Evolutionary conservation across 2,113 vertebrate genomes (phyloP), one percentile per base, ranked within the genome.

Genomic region (Speoplatyrhinus poulsoni): DNA sequence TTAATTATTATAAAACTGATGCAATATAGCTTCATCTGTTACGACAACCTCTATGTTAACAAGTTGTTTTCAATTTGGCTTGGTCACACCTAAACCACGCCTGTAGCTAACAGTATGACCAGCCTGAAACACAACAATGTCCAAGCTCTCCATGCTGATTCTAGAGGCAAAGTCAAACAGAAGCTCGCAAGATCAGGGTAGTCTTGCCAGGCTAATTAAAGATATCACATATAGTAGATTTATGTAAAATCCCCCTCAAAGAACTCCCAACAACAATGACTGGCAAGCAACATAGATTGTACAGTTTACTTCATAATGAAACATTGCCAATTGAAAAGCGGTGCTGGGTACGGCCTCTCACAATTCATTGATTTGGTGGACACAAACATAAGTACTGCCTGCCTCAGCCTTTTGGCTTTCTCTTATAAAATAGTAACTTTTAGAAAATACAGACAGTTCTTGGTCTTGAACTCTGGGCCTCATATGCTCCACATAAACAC

Each of bases 381-480:
- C 49, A 52, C 12, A 54, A 54, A 54, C 13, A 13, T 54, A 15
- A 6, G n/a, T 15, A 54, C n/a, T 1, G 52, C 6, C 52, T 5
- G 13, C n/a, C 52, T n/a, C n/a, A 54, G n/a, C 52, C 13, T n/a
- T 11, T 46, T 4, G 7, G 6, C 12, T 47, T 65, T 50, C 57
- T 57, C 0, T 32, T 12, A 16, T 57, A 11, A 67, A 63, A 41
- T 4, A 56, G 0, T 9, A 1, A 32, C 47, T 12, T 32, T 12
- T 52, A 4, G 41, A 0, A 15, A 10, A 12, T 17, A 49, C 54
- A 59, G 26, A 63, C 36, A 72, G 11, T 52, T 52, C 11, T 26
- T 15, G 13, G 49, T 65, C 72, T 56, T 67, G 0, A 73, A 55
- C 67, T 52, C 17, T 11, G 16, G 67, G 56, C 55, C 12, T 16